Evolutionary conservation across 2,888 invertebrate genomes (phyloP), one percentile per base, ranked within the genome.

Genomic region (Cancer borealis): DNA sequence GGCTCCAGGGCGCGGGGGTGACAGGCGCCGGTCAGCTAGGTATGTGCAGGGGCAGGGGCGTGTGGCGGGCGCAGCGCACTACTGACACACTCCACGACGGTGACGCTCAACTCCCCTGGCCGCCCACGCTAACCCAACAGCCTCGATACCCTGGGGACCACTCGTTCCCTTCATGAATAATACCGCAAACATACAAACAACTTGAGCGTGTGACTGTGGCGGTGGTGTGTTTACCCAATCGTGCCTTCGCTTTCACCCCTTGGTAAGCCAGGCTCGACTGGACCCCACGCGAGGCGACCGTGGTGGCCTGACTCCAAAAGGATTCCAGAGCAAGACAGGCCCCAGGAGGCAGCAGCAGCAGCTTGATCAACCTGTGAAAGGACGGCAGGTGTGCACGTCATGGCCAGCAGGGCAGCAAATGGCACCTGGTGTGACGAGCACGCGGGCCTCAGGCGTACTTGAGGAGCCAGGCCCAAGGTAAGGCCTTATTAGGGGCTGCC

Each of bases 291-390:
- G 30, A 49, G 39, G 46, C 45, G 66, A 92, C 60, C 88, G 92
- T 92, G 88, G 88, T 88, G 92, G 92, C 92, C 92, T 92, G 60
- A n/a, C 88, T 45, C 66, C 88, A 88, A 47, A 92, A 79, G 92
- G 21, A 60, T 54, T 26, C 26, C 84, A 84, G 84, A 84, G 84
- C 84, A 84, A 84, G 39, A 30, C 84, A 39, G 10, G 84, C 84
- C 84, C 84, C 84, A 12, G n/a, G 73, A 3, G 73, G 21, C 73
- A n/a, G 26, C 39, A 30, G 39, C 84, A 30, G 84, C 84, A n/a
- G 30, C 84, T 17, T 84, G 84, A 39, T 39, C 84, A 14, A 17
- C 73, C 73, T 84, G 17, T 14, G 84, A 84, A n/a, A 84, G 39
- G 17, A 84, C 12, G 84, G 39, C 84, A 84, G 39, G 39, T 84